Conservation (phyloP, 92 coral and sea anemone genomes). For the Metridium senile region DNA sequence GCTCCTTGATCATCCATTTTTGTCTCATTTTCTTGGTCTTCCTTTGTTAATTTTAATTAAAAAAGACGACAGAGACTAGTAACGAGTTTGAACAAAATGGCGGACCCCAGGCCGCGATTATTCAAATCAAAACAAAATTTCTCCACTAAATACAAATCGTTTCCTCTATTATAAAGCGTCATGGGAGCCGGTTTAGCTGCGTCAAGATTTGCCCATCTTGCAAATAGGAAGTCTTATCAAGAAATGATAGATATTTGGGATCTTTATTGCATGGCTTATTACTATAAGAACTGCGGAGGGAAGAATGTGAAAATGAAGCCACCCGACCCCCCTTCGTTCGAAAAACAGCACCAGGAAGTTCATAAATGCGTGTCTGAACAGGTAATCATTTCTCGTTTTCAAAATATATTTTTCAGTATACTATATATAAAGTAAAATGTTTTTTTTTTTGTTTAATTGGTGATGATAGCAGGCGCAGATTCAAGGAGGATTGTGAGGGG, state of each 20-base stretch:
- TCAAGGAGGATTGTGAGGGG: no score
- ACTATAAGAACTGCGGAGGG: conserved; percentile 55
- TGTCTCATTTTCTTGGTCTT: neutral
- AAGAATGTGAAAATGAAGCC: conserved; percentile 31
- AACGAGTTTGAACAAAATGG: conserved; percentile 5
- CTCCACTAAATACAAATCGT: neutral
- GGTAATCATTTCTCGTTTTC: conserved; percentile 12
- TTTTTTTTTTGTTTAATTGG: no score
- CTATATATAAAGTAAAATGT: neutral
- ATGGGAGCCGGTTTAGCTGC: conserved; percentile 50
- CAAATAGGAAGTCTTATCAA: conserved; percentile 56
- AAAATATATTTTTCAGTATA: neutral
- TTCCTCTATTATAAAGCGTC: neutral
- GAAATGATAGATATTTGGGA: conserved; percentile 64
- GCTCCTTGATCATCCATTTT: neutral
- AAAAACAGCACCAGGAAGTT: conserved; percentile 53
- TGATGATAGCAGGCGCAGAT: no score
- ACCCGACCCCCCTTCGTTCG: conserved; percentile 52
- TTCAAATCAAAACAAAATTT: neutral
- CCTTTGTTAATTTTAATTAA: neutral
- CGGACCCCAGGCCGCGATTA: neutral
- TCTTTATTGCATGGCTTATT: conserved; percentile 46
- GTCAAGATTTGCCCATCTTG: conserved; percentile 11
- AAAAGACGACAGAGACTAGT: neutral
- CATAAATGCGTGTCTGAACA: conserved; percentile 60